phyloP scores from a whole-genome alignment of 2,113 vertebrate genomes.

The Pampusana beccarii region DNA sequence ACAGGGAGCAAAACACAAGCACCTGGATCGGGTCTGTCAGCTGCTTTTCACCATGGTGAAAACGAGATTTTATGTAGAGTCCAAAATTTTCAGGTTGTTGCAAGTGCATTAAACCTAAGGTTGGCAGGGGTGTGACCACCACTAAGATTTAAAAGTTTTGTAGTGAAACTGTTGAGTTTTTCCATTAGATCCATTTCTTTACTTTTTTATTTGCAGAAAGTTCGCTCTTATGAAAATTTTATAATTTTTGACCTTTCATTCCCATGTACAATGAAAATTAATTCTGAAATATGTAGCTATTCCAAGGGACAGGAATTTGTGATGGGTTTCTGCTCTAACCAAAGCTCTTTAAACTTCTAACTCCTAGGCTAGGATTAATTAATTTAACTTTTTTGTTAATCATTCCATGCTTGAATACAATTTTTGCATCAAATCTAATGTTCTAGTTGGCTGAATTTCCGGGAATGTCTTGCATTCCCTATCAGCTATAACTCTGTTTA shows the following conservation, averaged over 20 bases:
- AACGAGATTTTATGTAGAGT: neutral
- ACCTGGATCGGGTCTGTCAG: neutral
- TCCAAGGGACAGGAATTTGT: neutral
- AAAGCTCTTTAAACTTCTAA: neutral
- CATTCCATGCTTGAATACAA: neutral
- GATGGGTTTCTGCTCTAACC: neutral
- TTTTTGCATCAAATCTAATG: neutral
- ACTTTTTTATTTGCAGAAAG: neutral
- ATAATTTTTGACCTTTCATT: neutral
- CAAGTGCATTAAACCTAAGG: neutral
- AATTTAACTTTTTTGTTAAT: neutral
- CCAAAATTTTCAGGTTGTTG: neutral
- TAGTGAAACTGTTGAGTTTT: neutral
- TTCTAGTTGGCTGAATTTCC: neutral
- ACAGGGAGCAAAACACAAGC: neutral
- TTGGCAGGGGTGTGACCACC: neutral
- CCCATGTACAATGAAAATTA: neutral
- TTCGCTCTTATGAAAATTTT: neutral
- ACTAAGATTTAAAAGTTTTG: neutral
- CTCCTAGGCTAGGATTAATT: neutral
- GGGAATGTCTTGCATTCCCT: neutral
- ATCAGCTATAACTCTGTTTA: neutral
- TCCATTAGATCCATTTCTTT: neutral
- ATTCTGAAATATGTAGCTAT: neutral
- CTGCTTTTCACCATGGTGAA: neutral